These are phyloP conservation scores for Epizoanthus stellaris DNA, from an alignment of 92 coral and sea anemone species.

Conservation along the genomic window DNA sequence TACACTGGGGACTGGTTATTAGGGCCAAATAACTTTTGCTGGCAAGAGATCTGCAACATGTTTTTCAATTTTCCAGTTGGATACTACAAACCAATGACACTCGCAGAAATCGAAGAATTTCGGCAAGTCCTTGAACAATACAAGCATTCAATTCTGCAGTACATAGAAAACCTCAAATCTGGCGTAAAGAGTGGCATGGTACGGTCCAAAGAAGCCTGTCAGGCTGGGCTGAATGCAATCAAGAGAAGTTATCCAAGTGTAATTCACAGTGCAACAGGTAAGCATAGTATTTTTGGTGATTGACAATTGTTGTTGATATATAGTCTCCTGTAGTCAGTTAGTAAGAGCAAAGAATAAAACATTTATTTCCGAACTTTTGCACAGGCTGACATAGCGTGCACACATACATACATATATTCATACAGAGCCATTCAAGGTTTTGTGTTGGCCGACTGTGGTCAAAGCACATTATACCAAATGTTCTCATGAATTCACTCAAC, in stretches of 20 bases:
- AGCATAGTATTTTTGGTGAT: neutral
- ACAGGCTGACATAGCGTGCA: no score
- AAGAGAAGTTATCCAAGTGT: constrained; percentile 58
- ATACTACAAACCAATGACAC: constrained; percentile 47
- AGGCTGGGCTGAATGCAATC: constrained; percentile 71
- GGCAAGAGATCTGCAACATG: constrained; percentile 78
- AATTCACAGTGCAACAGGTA: constrained; percentile 59
- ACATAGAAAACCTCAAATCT: constrained; percentile 77
- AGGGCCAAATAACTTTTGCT: constrained; percentile 83
- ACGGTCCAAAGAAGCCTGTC: constrained; percentile 80
- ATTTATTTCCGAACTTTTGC: no score
- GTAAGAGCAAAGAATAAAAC: no score
- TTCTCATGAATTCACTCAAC: no score
- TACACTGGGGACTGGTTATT: constrained; percentile 93
- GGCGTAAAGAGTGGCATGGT: constrained; percentile 94
- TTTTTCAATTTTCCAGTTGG: neutral
- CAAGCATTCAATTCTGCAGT: constrained; percentile 67
- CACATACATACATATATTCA: no score
- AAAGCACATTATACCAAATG: no score
- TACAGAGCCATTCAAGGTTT: no score
- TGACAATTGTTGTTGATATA: neutral
- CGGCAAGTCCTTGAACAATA: constrained; percentile 51
- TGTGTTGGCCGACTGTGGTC: no score
- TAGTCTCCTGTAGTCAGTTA: neutral
- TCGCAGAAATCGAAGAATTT: constrained; percentile 54